Conservation (phyloP, 2,113 vertebrate genomes). For the Ictalurus punctatus region DNA sequence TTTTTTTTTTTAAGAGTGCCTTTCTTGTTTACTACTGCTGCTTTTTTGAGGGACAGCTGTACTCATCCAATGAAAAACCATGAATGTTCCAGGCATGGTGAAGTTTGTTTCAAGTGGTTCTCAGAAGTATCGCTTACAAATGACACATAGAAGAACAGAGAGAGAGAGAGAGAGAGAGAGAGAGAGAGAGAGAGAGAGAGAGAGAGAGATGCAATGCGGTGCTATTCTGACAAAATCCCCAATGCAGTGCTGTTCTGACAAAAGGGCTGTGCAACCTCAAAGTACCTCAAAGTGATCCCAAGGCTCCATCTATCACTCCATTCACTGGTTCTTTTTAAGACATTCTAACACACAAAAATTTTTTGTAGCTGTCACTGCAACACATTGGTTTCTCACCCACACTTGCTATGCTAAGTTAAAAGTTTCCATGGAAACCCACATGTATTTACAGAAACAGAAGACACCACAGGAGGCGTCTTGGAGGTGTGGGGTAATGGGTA, state of each 20-base stretch:
- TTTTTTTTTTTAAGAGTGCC: background rate
- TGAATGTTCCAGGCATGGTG: background rate
- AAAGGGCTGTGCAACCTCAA: background rate
- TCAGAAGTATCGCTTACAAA: background rate
- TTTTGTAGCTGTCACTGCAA: background rate
- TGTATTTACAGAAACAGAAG: background rate
- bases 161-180: background rate
- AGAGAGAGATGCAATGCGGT: background rate
- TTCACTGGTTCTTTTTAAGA: conserved; percentile 17
- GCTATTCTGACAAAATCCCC: background rate
- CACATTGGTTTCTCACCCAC: conserved; percentile 17
- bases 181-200: background rate
- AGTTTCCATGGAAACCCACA: conserved; percentile 40
- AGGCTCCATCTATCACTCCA: background rate
- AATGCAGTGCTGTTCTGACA: background rate
- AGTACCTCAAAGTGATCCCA: background rate
- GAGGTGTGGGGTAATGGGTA: conserved; percentile 1
- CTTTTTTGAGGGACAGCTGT: background rate
- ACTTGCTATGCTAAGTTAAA: conserved; percentile 17
- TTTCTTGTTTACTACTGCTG: conserved; percentile 8
- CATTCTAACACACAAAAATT: background rate
- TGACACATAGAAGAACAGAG: background rate
- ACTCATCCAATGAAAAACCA: background rate
- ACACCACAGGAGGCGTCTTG: background rate
- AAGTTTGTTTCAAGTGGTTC: background rate